These are phyloP conservation scores for Aix galericulata DNA, from an alignment of 2,113 vertebrate species.

Conservation along the genomic window DNA sequence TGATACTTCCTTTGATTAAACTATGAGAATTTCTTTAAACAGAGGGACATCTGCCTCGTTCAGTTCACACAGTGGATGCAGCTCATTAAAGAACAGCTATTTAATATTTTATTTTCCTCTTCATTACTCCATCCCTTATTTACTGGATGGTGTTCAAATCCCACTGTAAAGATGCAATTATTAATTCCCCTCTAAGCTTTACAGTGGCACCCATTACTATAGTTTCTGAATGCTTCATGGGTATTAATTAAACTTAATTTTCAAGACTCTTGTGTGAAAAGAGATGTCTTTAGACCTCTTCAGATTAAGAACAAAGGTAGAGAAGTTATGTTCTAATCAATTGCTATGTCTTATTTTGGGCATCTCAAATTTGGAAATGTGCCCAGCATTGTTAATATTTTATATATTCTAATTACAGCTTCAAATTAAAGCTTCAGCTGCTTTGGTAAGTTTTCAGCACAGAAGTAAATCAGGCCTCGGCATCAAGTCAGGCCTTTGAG, in stretches of 20 bases:
- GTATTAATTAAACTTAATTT: conserved; percentile 50
- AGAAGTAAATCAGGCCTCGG: background rate
- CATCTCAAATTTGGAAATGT: background rate
- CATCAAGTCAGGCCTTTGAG: background rate
- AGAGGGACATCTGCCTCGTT: conserved; percentile 46
- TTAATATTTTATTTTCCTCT: conserved; percentile 27
- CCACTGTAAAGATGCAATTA: conserved; percentile 38
- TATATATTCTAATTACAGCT: conserved; percentile 15
- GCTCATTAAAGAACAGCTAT: conserved; percentile 50
- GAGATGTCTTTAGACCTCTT: conserved; percentile 12
- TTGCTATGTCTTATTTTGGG: background rate
- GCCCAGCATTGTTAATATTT: conserved; percentile 33
- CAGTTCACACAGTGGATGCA: conserved; percentile 24
- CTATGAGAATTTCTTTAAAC: background rate
- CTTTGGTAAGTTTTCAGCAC: background rate
- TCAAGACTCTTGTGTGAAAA: background rate
- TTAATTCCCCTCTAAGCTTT: conserved; percentile 22
- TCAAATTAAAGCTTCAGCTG: background rate
- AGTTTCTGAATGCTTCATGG: background rate
- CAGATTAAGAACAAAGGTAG: conserved; percentile 26
- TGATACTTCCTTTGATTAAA: conserved; percentile 39
- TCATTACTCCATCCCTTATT: conserved; percentile 26
- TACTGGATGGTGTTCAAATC: conserved; percentile 40
- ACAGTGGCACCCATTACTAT: background rate
- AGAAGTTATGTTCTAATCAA: background rate